Evolutionary conservation across 2,797 vertebrate species (phyloP).

Genomic region (Buphagus erythrorhynchus): DNA sequence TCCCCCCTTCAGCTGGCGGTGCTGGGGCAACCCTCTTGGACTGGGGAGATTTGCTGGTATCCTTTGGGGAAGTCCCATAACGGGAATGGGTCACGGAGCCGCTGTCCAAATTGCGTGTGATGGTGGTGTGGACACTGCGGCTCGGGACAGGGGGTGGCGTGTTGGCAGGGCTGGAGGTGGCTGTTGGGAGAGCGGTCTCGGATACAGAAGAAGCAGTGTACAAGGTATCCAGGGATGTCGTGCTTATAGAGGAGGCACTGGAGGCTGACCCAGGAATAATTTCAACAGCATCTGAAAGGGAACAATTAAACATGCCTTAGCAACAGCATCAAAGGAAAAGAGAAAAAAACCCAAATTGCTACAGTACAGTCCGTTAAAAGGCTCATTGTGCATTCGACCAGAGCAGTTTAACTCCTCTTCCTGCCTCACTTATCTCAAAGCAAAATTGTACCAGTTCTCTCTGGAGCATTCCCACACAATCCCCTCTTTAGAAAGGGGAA

Average conservation of each 20-base stretch:
- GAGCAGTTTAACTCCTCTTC: constrained; percentile 68
- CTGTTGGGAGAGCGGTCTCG: constrained; percentile 78
- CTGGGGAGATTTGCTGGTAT: constrained; percentile 62
- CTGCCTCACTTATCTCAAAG: constrained; percentile 64
- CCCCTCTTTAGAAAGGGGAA: constrained; percentile 52
- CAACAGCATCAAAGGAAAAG: constrained; percentile 55
- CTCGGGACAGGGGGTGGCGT: constrained; percentile 92
- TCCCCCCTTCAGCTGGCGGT: constrained; percentile 23
- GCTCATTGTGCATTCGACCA: constrained; percentile 44
- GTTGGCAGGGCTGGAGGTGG: constrained; percentile 84
- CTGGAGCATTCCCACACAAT: constrained; percentile 50
- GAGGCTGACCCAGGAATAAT: constrained; percentile 75
- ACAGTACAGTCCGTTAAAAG: constrained; percentile 25
- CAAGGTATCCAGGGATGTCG: constrained; percentile 87
- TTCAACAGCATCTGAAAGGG: constrained; percentile 60
- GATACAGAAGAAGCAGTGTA: constrained; percentile 86
- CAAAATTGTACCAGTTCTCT: constrained; percentile 57
- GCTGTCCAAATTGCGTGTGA: constrained; percentile 63
- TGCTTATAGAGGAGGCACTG: constrained; percentile 85
- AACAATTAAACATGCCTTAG: constrained; percentile 64
- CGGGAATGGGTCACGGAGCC: constrained; percentile 30
- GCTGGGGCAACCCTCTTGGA: constrained; percentile 43
- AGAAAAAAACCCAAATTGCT: neutral
- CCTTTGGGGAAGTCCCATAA: constrained; percentile 75
- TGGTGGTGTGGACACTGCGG: constrained; percentile 79